These are phyloP conservation scores for Ferrisia virgata DNA, from an alignment of 2,888 invertebrate species.

Conservation along the genomic window DNA sequence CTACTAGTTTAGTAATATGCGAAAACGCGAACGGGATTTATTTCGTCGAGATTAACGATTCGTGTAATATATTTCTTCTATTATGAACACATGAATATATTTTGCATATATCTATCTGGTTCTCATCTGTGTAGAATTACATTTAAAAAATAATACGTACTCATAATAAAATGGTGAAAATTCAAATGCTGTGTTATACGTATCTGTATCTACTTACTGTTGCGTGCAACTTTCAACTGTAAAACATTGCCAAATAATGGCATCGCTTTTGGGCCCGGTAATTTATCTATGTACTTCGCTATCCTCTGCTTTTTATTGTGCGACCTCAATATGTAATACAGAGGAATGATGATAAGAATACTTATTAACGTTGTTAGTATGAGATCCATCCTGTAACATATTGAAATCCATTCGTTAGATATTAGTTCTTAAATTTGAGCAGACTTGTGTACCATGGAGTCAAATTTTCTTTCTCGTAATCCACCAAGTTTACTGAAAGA, in stretches of 20 bases:
- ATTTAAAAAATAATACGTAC: background rate
- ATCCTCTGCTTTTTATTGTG: constrained; percentile 21
- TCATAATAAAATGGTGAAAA: background rate
- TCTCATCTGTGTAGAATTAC: background rate
- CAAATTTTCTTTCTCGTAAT: no score
- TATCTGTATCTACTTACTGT: constrained; percentile 65
- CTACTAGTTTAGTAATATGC: background rate
- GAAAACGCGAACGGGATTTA: background rate
- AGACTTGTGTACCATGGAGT: no score
- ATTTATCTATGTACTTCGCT: constrained; percentile 65
- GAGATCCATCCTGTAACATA: constrained; percentile 18
- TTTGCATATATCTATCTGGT: background rate
- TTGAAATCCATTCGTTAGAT: background rate
- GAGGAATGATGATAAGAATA: background rate
- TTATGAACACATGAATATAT: background rate
- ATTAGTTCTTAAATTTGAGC: background rate
- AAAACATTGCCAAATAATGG: constrained; percentile 73
- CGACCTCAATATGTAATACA: constrained; percentile 23
- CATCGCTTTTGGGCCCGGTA: constrained; percentile 69
- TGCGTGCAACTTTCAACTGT: constrained; percentile 69
- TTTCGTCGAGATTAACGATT: background rate
- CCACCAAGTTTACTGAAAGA: no score
- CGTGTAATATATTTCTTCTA: constrained; percentile 13
- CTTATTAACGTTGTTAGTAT: background rate
- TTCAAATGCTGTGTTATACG: no score